These are phyloP conservation scores for Fukomys damarensis DNA, from an alignment of 2,113 vertebrate species.

Conservation along the genomic window DNA sequence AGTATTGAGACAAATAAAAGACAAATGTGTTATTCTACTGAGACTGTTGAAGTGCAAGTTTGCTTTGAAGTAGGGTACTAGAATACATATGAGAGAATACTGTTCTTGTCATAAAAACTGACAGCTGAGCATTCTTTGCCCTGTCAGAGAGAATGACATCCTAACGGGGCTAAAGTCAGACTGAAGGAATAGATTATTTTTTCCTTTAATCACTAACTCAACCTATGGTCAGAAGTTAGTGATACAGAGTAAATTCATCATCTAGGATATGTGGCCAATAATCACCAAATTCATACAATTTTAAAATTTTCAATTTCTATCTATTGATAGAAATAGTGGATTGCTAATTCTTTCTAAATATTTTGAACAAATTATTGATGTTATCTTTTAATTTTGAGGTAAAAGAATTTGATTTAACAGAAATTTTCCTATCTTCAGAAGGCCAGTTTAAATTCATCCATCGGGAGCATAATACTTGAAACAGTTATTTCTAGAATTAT, in stretches of 20 bases:
- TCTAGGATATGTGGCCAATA: background rate
- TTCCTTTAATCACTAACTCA: constrained; percentile 67
- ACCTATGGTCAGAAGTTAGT: constrained; percentile 63
- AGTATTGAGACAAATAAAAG: constrained; percentile 78
- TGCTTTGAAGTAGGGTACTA: constrained; percentile 80
- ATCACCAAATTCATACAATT: background rate
- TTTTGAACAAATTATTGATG: constrained; percentile 57
- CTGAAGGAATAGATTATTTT: constrained; percentile 42
- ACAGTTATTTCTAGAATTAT: constrained; percentile 73
- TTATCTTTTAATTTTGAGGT: constrained; percentile 36
- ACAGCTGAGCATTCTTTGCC: constrained; percentile 80
- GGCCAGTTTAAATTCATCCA: constrained; percentile 56
- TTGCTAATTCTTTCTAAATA: constrained; percentile 23
- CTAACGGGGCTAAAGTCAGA: constrained; percentile 74
- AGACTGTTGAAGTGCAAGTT: constrained; percentile 80
- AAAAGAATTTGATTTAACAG: constrained; percentile 51
- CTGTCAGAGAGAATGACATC: constrained; percentile 76
- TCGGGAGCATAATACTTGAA: constrained; percentile 74
- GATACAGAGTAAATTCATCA: constrained; percentile 58
- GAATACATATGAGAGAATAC: constrained; percentile 72
- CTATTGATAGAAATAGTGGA: background rate
- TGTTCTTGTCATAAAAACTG: constrained; percentile 81
- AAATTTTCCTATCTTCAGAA: constrained; percentile 74
- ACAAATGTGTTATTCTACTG: constrained; percentile 75
- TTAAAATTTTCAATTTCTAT: constrained; percentile 32